Conservation (phyloP, 2,888 invertebrate species). For the Parelbella ahira region DNA sequence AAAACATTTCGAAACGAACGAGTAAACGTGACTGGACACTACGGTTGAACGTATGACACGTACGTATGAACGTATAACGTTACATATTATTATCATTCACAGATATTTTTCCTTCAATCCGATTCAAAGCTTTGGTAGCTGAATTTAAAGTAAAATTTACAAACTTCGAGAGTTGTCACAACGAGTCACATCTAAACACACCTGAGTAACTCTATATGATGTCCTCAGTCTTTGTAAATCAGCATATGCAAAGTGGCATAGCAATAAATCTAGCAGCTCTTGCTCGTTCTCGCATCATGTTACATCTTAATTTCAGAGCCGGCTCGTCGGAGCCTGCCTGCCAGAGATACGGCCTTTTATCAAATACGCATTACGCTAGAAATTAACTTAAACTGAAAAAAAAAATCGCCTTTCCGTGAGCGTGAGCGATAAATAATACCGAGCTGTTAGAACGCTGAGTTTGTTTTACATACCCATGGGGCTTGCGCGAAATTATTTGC, state of each 20-base stretch:
- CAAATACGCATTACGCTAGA: constrained; percentile 78
- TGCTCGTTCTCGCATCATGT: constrained; percentile 82
- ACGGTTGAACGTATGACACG: too few relatives aligned
- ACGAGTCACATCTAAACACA: background rate
- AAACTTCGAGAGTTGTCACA: constrained; percentile 19
- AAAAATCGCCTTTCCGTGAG: constrained; percentile 65
- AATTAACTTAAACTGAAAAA: constrained; percentile 71
- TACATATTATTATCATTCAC: too few relatives aligned
- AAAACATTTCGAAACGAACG: too few relatives aligned
- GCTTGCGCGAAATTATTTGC: constrained; percentile 67
- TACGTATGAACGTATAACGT: too few relatives aligned
- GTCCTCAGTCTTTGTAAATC: constrained; percentile 77
- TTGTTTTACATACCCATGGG: constrained; percentile 74
- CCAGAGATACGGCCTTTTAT: constrained; percentile 78
- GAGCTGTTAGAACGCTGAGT: constrained; percentile 72
- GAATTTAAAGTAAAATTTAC: too few relatives aligned
- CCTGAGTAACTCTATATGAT: constrained; percentile 40
- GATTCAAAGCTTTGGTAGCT: too few relatives aligned
- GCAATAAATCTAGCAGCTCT: constrained; percentile 81
- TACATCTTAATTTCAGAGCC: constrained; percentile 82
- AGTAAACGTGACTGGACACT: too few relatives aligned
- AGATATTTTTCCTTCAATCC: too few relatives aligned
- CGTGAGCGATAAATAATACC: constrained; percentile 70
- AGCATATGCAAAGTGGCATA: constrained; percentile 82
- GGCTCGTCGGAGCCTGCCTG: constrained; percentile 74